Percentiles rank a stretch among this genome's conserved stretches.
Evolutionary conservation across 2,797 vertebrate species (phyloP).

Genomic region (Chromis chromis): DNA sequence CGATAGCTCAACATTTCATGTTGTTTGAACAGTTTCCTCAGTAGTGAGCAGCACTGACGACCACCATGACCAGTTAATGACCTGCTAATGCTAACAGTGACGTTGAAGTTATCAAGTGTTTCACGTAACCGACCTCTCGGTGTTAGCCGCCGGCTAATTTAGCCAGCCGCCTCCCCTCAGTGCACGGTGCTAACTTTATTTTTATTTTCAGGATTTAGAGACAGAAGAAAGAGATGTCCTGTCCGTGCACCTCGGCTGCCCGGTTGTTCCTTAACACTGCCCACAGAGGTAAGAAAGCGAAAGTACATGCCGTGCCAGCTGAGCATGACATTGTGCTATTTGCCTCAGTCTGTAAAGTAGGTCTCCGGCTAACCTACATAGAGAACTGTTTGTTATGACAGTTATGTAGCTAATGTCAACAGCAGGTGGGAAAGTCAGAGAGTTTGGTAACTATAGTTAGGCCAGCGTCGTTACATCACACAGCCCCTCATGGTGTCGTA

Average conservation of each 20-base stretch:
- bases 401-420: slow-evolving; percentile 29
- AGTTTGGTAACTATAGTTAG: slow-evolving; percentile 1
- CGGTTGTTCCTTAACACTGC: slow-evolving; percentile 79
- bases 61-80: slow-evolving; percentile 4
- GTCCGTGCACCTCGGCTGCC: slow-evolving; percentile 81
- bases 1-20: fast-evolving
- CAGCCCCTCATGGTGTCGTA: not conserved
- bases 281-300: slow-evolving; percentile 78
- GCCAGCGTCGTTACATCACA: not conserved
- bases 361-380: slow-evolving; percentile 36
- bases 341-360: slow-evolving; percentile 26
- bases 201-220: slow-evolving; percentile 52
- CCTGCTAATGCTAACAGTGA: slow-evolving; percentile 71
- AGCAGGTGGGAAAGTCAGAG: slow-evolving; percentile 35
- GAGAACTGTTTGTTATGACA: slow-evolving; percentile 51
- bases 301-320: not conserved
- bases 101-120: slow-evolving; percentile 60
- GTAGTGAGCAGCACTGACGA: not conserved
- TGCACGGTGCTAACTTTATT: not conserved
- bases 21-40: not conserved
- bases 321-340: slow-evolving; percentile 49
- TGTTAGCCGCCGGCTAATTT: slow-evolving; percentile 31
- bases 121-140: slow-evolving; percentile 23
- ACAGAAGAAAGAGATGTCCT: slow-evolving; percentile 77
- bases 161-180: not conserved